Percentiles rank a stretch among this genome's conserved stretches.
phyloP scores from a whole-genome alignment of 2,797 vertebrate species.

The Syncerus caffer region DNA sequence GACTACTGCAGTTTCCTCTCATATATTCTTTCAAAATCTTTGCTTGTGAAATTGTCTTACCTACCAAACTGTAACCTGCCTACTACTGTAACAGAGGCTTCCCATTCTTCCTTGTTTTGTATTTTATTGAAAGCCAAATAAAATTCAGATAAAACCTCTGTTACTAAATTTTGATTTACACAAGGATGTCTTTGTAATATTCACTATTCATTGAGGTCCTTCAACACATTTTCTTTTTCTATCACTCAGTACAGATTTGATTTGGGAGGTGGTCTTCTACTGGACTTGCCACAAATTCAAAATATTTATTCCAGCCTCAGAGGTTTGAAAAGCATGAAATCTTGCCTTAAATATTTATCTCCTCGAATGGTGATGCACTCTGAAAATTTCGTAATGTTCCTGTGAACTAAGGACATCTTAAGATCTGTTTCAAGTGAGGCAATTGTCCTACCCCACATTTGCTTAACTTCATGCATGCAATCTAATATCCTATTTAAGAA shows the following conservation, averaged over 20 bases:
- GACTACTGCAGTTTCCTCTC: constrained; percentile 41
- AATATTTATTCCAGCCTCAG: neutral
- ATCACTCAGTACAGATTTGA: neutral
- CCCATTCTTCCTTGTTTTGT: neutral
- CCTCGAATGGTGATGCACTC: neutral
- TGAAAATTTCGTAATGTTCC: neutral
- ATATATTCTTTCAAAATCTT: constrained; percentile 54
- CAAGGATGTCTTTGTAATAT: neutral
- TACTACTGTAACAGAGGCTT: constrained; percentile 1
- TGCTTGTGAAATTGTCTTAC: constrained; percentile 43
- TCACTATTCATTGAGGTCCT: neutral
- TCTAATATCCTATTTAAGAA: constrained; percentile 22
- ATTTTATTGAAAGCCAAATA: constrained; percentile 23
- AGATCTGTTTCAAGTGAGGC: constrained; percentile 15
- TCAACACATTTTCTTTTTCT: neutral
- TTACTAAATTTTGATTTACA: constrained; percentile 13
- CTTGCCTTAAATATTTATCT: constrained; percentile 15
- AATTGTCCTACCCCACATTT: neutral
- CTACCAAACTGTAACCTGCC: neutral
- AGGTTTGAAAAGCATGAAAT: neutral
- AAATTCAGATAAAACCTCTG: constrained; percentile 26
- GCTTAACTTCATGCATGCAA: neutral
- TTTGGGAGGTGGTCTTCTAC: neutral
- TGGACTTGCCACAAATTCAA: neutral
- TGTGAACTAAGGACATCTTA: constrained; percentile 10